Evolutionary conservation across 2,797 vertebrate species (phyloP).

Genomic region (Parauchenoglanis punctatus): DNA sequence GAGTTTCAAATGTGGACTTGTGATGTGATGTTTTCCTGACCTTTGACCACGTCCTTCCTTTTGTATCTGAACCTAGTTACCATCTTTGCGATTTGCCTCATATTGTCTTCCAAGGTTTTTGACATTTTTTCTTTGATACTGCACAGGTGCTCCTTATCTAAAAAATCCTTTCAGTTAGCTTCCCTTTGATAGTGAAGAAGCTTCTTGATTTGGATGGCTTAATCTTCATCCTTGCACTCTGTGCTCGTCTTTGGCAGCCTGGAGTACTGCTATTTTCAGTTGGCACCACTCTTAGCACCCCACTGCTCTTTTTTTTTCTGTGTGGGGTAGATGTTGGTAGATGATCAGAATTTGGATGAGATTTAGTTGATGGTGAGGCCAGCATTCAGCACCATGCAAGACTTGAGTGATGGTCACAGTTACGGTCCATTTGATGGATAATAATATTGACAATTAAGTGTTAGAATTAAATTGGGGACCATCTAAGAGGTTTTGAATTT

Average conservation of each 20-base stretch:
- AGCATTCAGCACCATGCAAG: not conserved
- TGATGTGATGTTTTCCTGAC: not conserved
- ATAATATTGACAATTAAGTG: not conserved
- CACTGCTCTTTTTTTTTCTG: not conserved
- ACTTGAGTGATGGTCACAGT: not conserved
- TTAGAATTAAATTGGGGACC: not conserved
- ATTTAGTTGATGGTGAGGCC: not conserved
- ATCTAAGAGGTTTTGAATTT: not conserved
- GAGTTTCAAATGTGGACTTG: not conserved
- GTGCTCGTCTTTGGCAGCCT: not conserved
- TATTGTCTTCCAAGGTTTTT: not conserved
- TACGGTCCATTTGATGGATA: not conserved
- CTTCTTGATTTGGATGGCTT: no score
- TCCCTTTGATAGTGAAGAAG: no score
- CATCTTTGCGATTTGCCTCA: not conserved
- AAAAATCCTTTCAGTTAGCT: no score
- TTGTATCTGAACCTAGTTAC: not conserved
- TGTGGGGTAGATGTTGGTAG: not conserved
- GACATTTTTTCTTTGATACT: not conserved
- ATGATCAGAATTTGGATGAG: not conserved
- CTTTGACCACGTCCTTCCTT: not conserved
- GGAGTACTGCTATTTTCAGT: not conserved
- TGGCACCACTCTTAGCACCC: not conserved
- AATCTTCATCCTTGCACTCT: no score
- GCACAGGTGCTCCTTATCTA: no score